Conservation (phyloP, 35 echinoderm and acorn worm species). For the Ophioderma brevispina region DNA sequence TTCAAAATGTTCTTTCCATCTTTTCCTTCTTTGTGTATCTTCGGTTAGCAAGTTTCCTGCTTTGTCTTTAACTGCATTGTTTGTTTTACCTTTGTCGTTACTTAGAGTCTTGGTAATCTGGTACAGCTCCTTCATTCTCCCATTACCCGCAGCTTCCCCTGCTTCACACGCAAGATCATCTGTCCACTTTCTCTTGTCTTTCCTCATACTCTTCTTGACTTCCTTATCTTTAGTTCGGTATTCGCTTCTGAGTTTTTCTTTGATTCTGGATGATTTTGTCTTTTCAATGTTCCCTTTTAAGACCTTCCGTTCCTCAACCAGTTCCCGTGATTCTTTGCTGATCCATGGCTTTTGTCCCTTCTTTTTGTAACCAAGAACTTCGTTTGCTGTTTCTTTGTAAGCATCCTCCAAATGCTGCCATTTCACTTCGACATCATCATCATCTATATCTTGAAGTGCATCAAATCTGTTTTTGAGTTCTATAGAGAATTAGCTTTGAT, state of each 20-base stretch:
- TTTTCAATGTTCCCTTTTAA: not conserved
- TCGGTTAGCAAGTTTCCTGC: no score
- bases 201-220: slow-evolving; percentile 17
- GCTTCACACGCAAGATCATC: not conserved
- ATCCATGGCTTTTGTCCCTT: slow-evolving; percentile 45
- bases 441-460: not conserved
- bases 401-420: not conserved
- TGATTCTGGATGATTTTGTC: slow-evolving; percentile 32
- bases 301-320: slow-evolving; percentile 26
- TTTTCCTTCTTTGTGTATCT: no score
- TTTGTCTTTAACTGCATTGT: not conserved
- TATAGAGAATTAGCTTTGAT: not conserved
- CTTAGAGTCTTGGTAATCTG: slow-evolving; percentile 20
- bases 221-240: slow-evolving; percentile 28
- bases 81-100: slow-evolving; percentile 17
- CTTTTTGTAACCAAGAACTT: slow-evolving; percentile 32
- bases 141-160: not conserved
- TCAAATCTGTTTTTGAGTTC: slow-evolving; percentile 27
- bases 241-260: slow-evolving; percentile 4
- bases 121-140: slow-evolving; percentile 27
- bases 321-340: not conserved
- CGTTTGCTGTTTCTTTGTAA: slow-evolving; percentile 19
- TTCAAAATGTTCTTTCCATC: no score
- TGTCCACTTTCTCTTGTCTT: not conserved
- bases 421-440: not conserved